Percentiles rank a stretch among this genome's conserved stretches.
Conservation (phyloP, 2,888 invertebrate genomes). For the Trachelus stipa region DNA sequence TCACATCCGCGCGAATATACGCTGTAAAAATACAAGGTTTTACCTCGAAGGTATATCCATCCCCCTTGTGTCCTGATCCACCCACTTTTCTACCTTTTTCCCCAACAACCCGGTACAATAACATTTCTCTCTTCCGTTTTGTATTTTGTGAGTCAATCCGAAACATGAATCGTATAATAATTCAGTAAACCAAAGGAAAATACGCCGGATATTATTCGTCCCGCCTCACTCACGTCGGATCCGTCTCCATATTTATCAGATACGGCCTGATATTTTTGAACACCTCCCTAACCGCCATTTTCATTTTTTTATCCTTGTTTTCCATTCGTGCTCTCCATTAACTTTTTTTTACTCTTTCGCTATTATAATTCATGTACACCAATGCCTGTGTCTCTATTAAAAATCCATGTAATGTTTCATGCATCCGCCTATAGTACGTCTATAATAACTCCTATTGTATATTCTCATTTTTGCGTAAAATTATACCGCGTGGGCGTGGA, state of each 20-base stretch:
- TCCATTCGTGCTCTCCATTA: slow-evolving; percentile 16
- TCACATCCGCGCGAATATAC: slow-evolving; percentile 36
- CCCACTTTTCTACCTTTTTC: too few relatives aligned
- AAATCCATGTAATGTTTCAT: too few relatives aligned
- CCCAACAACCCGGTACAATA: slow-evolving; percentile 53
- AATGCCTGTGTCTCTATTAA: too few relatives aligned
- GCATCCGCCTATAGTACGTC: too few relatives aligned
- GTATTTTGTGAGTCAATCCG: slow-evolving; percentile 66
- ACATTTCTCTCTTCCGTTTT: slow-evolving; percentile 64
- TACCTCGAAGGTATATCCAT: slow-evolving; percentile 50
- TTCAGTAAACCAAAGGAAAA: slow-evolving; percentile 63
- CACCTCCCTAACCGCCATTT: too few relatives aligned
- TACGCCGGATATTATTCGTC: slow-evolving; percentile 61
- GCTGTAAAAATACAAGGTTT: slow-evolving; percentile 55
- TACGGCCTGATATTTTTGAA: slow-evolving; percentile 31
- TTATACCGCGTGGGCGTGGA: slow-evolving; percentile 40
- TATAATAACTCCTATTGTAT: background rate
- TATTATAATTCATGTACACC: too few relatives aligned
- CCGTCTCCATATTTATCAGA: slow-evolving; percentile 50
- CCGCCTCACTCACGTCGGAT: slow-evolving; percentile 43
- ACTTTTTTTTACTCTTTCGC: background rate
- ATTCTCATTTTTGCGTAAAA: slow-evolving; percentile 42
- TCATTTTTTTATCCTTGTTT: slow-evolving; percentile 14
- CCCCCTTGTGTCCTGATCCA: slow-evolving; percentile 16
- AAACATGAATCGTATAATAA: slow-evolving; percentile 67